Conservation (phyloP, 2,113 vertebrate genomes). For the Trichomycterus rosablanca region DNA sequence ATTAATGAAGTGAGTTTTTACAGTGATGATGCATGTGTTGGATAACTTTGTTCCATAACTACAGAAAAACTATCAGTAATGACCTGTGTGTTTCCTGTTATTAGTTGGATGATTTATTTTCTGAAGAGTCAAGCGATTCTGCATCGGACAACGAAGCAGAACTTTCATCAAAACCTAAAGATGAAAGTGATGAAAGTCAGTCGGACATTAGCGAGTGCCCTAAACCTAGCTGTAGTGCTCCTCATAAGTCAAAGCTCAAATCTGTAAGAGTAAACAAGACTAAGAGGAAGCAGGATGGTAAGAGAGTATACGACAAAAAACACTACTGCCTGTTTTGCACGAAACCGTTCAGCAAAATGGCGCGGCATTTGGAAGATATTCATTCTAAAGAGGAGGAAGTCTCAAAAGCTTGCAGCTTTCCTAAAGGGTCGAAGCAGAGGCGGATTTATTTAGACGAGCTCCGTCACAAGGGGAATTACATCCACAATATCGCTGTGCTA, state of each 20-base stretch:
- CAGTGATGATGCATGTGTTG: no score
- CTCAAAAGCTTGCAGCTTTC: constrained; percentile 27
- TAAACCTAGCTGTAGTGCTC: not conserved
- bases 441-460: constrained; percentile 28
- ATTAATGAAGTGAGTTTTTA: no score
- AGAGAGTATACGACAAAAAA: constrained; percentile 36
- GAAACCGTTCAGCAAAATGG: constrained; percentile 32
- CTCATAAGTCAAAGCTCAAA: not conserved
- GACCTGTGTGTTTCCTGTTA: not conserved
- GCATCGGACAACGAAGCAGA: constrained; percentile 29
- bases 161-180: constrained; percentile 13
- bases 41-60: no score
- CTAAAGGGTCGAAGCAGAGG: constrained; percentile 39
- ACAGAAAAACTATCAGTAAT: no score
- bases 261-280: constrained; percentile 15
- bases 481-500: constrained; percentile 34
- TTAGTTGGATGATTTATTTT: constrained; percentile 29
- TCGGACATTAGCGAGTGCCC: constrained; percentile 4
- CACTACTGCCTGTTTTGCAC: constrained; percentile 41
- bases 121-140: constrained; percentile 22
- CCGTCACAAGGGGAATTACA: constrained; percentile 30
- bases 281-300: constrained; percentile 3
- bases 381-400: constrained; percentile 35
- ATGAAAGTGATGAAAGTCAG: constrained; percentile 1
- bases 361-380: constrained; percentile 34